A percentile compares a stretch with the other conserved stretches of the same genome.
Conservation (phyloP, 2,888 invertebrate genomes). For the Macrophya annulata region DNA sequence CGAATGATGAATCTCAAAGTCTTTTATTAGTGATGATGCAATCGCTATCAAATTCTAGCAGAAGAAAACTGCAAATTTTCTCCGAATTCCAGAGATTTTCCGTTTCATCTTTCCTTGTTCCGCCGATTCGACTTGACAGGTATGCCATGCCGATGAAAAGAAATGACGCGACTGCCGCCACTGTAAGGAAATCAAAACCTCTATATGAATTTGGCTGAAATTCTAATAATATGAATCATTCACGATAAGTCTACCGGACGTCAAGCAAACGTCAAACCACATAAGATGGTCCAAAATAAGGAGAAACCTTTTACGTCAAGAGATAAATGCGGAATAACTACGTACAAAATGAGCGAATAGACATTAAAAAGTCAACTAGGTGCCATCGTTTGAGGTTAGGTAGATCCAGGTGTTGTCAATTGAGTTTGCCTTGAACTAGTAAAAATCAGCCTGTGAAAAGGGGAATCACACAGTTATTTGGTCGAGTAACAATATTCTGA, state of each 20-base stretch:
- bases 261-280: background rate
- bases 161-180: background rate
- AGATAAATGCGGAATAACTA: background rate
- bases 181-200: background rate
- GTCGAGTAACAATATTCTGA: background rate
- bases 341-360: background rate
- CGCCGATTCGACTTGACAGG: too few species aligned
- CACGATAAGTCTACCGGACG: background rate
- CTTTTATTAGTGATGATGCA: background rate
- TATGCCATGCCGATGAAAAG: background rate
- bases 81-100: background rate
- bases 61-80: background rate
- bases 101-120: background rate
- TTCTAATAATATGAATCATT: background rate
- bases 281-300: background rate
- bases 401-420: constrained; percentile 5
- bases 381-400: constrained; percentile 35
- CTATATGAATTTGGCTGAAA: background rate
- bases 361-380: background rate
- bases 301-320: background rate
- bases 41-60: background rate
- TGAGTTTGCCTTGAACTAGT: background rate
- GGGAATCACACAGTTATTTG: constrained; percentile 47
- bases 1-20: background rate
- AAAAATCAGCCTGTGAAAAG: background rate